A percentile compares a stretch with the other conserved stretches of the same genome.
These are phyloP conservation scores for Fregetta grallaria DNA, from an alignment of 2,113 vertebrate species.

Conservation along the genomic window DNA sequence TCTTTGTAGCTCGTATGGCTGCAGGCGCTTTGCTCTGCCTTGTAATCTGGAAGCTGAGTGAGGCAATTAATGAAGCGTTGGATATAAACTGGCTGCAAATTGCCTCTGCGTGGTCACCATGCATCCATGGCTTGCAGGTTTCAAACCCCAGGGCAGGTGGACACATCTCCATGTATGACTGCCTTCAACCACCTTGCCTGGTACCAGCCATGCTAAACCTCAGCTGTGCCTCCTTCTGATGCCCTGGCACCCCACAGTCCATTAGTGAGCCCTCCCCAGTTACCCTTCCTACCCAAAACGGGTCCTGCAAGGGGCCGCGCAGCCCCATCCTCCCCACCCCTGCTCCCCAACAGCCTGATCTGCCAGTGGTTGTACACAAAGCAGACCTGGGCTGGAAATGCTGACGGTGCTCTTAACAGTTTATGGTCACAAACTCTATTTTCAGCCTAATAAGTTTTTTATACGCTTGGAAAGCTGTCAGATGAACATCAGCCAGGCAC, in stretches of 20 bases:
- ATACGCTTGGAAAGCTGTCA: slow-evolving; percentile 66
- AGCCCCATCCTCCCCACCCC: neutral
- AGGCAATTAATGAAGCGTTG: neutral
- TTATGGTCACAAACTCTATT: slow-evolving; percentile 70
- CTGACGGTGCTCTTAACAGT: slow-evolving; percentile 25
- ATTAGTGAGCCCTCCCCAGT: neutral
- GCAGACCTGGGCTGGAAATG: neutral
- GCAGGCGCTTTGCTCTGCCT: neutral
- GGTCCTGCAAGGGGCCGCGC: neutral
- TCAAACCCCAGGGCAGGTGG: neutral
- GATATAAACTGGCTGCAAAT: neutral
- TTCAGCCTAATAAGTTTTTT: slow-evolving; percentile 74
- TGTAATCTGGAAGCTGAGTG: neutral
- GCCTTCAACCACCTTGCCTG: neutral
- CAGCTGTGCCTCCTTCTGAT: rapidly evolving
- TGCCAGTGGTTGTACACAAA: neutral
- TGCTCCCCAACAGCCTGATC: neutral
- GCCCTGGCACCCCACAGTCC: neutral
- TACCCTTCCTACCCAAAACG: neutral
- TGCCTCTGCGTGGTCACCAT: rapidly evolving
- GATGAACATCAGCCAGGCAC: slow-evolving; percentile 65
- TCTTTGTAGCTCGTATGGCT: neutral
- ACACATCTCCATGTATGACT: neutral
- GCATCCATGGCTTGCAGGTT: neutral
- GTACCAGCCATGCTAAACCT: neutral